Evolutionary conservation across 2,888 invertebrate genomes (phyloP), one percentile per base, ranked within the genome.

Genomic region (Callyntrura sp.): DNA sequence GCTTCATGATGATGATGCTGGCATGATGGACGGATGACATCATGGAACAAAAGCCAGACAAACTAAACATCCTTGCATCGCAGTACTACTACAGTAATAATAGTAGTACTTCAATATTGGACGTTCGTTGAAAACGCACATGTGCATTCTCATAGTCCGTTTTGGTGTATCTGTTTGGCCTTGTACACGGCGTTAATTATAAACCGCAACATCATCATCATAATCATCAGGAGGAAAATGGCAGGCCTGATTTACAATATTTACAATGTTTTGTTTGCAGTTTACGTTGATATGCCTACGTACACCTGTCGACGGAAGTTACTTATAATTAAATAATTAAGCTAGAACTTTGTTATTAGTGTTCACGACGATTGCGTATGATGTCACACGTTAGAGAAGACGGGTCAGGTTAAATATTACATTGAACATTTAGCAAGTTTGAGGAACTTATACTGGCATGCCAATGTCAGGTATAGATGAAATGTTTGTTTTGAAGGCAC

Each of bases 11-110:
- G 51, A 51, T 51, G 51, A 68, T 68, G n/a, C n/a, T n/a, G 12
- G 28, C 35, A 65, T 12, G 43, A 45, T 73, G 70, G 70, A 73
- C 45, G 45, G 70, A 73, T 73, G 70, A 73, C 70, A 73, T 73
- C 70, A 48, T 45, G 70, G 17, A 73, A 73, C 68, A 68, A 73
- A 73, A 45, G 45, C 20, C 70, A 73, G 45, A 73, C 70, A 43
- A 70, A 43, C 28, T 8, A 43, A 70, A 43, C 70, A 73, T 45
- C 45, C 70, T 68, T 51, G 11, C n/a, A 2, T 14, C n/a, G 17
- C 25, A n/a, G 62, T n/a, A n/a, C n/a, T n/a, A n/a, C n/a, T n/a
- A n/a, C 62, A 35, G 35, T 68, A 11, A 68, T 35, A 8, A 35
- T 68, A 73, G 70, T 28, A 23, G 9, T 23, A 78, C 6, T 3